These are phyloP conservation scores for Drymodes brunneopygia DNA, from an alignment of 2,113 vertebrate species.

Conservation along the genomic window DNA sequence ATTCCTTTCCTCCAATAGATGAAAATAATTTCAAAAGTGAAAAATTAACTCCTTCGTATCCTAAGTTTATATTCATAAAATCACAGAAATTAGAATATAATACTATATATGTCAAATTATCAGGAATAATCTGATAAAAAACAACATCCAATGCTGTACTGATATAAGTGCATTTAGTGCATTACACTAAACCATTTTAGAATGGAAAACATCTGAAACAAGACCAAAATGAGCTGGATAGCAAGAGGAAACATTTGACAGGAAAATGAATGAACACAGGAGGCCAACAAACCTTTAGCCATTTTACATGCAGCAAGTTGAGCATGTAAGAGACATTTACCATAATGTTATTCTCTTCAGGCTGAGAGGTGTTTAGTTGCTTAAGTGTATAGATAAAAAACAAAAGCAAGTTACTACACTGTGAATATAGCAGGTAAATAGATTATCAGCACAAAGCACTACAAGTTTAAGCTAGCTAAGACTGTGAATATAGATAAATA, in stretches of 20 bases:
- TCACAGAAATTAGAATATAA: neutral
- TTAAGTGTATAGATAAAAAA: slow-evolving; percentile 75
- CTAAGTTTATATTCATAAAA: neutral
- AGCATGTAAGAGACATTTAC: slow-evolving; percentile 89
- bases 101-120: neutral
- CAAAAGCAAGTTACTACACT: slow-evolving; percentile 72
- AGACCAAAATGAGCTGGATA: slow-evolving; percentile 21
- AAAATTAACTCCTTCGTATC: neutral
- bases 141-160: neutral
- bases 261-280: slow-evolving; percentile 75
- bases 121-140: neutral
- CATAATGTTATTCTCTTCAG: slow-evolving; percentile 84
- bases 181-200: neutral
- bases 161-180: neutral
- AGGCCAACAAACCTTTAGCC: slow-evolving; percentile 88
- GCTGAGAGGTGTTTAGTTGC: slow-evolving; percentile 79
- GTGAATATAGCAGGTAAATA: slow-evolving; percentile 35
- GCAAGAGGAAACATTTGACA: slow-evolving; percentile 79
- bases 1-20: neutral
- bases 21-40: neutral
- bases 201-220: neutral
- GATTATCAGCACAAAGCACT: neutral
- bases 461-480: neutral
- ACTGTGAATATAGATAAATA: neutral
- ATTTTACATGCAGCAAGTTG: slow-evolving; percentile 90